phyloP scores from a whole-genome alignment of 2,113 vertebrate species.

The Pardalotus punctatus region DNA sequence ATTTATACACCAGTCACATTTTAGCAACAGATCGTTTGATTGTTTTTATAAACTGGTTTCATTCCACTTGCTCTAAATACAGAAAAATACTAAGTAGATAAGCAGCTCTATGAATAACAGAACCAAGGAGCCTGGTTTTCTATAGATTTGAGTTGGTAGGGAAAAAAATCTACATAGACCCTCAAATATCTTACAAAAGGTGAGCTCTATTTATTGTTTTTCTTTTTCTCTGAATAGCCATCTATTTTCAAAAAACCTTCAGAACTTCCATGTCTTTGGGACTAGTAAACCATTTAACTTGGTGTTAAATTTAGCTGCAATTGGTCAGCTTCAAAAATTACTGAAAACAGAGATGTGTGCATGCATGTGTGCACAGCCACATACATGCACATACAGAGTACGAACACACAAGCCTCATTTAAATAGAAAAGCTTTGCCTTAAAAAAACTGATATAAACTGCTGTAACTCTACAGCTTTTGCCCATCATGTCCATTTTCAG shows the following conservation, averaged over 20 bases:
- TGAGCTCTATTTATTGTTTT: neutral
- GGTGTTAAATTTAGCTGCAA: neutral
- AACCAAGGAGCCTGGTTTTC: neutral
- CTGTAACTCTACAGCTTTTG: neutral
- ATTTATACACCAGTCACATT: constrained; percentile 39
- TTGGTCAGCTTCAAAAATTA: neutral
- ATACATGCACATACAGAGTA: neutral
- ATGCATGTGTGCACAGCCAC: no score
- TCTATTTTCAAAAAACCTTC: neutral
- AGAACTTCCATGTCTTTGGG: neutral
- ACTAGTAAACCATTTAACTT: neutral
- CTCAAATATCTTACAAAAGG: neutral
- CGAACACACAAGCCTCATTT: neutral
- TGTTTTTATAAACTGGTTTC: constrained; percentile 13
- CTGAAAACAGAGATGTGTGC: neutral
- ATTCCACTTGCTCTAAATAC: constrained; percentile 3
- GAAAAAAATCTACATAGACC: neutral
- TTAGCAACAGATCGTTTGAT: neutral
- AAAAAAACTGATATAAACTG: neutral
- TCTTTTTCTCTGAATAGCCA: neutral
- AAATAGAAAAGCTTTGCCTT: neutral
- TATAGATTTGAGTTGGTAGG: neutral
- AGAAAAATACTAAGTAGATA: neutral
- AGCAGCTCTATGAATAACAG: neutral
- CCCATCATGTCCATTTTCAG: neutral